Evolutionary conservation across 1,140 invertebrate species (phyloP), one percentile per base, ranked within the genome.

Genomic region (Branchinecta lindahli): DNA sequence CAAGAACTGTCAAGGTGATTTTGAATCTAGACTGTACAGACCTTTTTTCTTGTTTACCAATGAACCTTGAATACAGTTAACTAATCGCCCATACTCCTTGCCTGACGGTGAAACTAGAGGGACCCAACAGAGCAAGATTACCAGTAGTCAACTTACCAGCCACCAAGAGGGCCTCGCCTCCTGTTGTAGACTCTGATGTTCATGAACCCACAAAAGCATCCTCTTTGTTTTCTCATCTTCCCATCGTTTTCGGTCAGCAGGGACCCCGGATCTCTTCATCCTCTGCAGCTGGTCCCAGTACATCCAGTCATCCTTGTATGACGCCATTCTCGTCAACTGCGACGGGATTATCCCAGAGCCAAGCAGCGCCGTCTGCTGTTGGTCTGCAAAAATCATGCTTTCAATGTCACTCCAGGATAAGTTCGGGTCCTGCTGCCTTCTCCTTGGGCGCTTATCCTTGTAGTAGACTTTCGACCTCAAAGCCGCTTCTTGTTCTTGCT

Each of bases 201-300:
- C 73, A 67, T 77, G 74, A 44, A 77, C 74, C 77, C 77, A 77
- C 15, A 77, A 71, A 12, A 77, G 70, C 77, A 77, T 77, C 70
- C 77, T 68, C 66, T 75, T 74, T 15, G 75, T 74, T 72, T 76
- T 77, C 69, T 75, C 76, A 46, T 74, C 70, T 70, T 75, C 69
- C 75, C 76, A 77, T 44, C 73, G 68, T 47, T 75, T 72, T 8
- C 68, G 45, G 67, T 76, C 74, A 67, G 73, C 72, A 45, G 72
- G 70, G 0, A 68, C 44, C 33, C 68, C 69, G 20, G 71, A 74
- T 20, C 70, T 70, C 52, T 74, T 69, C 74, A 71, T 72, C 69
- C 74, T 74, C 18, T 72, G 70, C 70, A 76, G 71, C 66, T 77
- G 76, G 52, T 77, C 75, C 76, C 76, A 77, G n/a, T 75, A 71